Base-by-base conservation (phyloP, 2,797 vertebrate species). In the Melanotaenia parkinsoni region DNA sequence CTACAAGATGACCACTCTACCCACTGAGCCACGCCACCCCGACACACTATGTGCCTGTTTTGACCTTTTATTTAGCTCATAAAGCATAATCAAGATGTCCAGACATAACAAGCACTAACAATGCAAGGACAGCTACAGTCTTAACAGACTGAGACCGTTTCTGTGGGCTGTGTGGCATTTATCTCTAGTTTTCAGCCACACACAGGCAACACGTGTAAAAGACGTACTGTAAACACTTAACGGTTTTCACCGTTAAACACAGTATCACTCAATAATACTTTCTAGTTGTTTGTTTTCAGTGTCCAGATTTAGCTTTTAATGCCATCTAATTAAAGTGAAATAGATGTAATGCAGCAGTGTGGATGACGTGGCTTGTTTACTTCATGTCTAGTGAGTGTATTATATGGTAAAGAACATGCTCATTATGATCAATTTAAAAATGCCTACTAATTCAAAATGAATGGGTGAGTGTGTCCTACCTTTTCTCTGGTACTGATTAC, bases 61-160 rank as follows among this genome's bases (percentile, higher is more conserved):
- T 47, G 58, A 66, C 51, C 54, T 70, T 45, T 74, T 0, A 5
- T 77, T 77, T 72, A 1, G 33, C 63, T 47, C 32, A 26, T 45
- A 9, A 59, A 76, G 47, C 24, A 58, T 45, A 64, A 78, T 70
- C 40, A 54, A 12, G 32, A 58, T 8, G 11, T 54, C 47, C 56
- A 74, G 70, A 80, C 63, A 69, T 51, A 75, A 70, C 63, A 78
- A 58, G 45, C 50, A 33, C 35, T 8, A 18, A 66, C 68, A 54
- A 28, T 76, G 18, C 77, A 47, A 47, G 40, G 30, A 60, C 67
- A 64, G 38, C 45, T 64, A 40, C 28, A 71, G 83, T 69, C 73
- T 70, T 66, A 79, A 76, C 79, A 53, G 70, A 58, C 60, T 8
- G 45, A 66, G 63, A 53, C 67, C 61, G 33, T 50, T 12, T 76